Evolutionary conservation across 2,113 vertebrate genomes (phyloP).

Genomic region (Apistogramma diplotaenia): DNA sequence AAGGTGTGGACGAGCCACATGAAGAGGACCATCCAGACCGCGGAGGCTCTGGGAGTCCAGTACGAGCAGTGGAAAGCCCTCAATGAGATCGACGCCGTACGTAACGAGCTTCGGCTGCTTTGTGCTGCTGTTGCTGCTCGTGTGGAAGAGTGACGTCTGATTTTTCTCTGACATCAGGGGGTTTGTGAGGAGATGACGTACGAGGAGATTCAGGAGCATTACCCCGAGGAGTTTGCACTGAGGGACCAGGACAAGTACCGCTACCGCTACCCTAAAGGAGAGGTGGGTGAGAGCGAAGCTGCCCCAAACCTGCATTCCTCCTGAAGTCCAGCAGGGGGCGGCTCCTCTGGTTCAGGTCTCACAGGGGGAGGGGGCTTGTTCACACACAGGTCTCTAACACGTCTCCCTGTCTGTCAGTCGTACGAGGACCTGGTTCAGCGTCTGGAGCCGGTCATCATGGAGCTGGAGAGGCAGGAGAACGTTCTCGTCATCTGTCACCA

Average conservation of each 20-base stretch:
- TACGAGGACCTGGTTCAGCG: conserved; percentile 93
- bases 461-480: conserved; percentile 92
- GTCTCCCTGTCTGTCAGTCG: conserved; percentile 71
- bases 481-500: conserved; percentile 90
- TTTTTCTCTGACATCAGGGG: conserved; percentile 72
- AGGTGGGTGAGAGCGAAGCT: conserved; percentile 72
- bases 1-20: conserved; percentile 96
- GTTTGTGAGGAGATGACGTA: conserved; percentile 94
- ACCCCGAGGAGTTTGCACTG: conserved; percentile 88
- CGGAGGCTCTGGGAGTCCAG: conserved; percentile 82
- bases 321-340: neutral
- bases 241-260: conserved; percentile 93
- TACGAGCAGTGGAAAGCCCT: conserved; percentile 96
- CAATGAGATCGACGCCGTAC: conserved; percentile 91
- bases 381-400: no score
- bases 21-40: conserved; percentile 91
- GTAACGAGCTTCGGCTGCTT: neutral
- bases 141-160: neutral
- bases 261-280: conserved; percentile 92
- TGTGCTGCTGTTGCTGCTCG: accelerated
- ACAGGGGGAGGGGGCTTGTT: no score
- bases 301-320: no score
- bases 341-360: neutral
- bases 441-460: conserved; percentile 94
- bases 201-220: conserved; percentile 87